Percentiles rank a stretch among this genome's conserved stretches.
Conservation (phyloP, 2,797 vertebrate genomes). For the Manis crassicaudata region DNA sequence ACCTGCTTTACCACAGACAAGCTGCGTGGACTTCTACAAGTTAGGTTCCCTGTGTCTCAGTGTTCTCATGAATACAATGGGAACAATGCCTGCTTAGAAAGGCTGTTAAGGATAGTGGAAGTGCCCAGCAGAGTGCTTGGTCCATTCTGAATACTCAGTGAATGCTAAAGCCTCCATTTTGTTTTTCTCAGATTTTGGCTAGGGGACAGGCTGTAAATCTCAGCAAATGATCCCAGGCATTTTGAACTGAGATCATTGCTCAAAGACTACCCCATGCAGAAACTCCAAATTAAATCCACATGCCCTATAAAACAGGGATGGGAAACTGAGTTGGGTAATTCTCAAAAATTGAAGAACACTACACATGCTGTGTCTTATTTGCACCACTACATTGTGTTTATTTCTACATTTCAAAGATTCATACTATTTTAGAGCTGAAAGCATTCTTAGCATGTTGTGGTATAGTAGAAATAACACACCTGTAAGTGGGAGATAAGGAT, state of each 20-base stretch:
- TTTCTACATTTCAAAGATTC: constrained; percentile 24
- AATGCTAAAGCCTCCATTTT: neutral
- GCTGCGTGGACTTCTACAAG: neutral
- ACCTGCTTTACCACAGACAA: neutral
- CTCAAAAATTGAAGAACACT: neutral
- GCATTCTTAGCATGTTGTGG: neutral
- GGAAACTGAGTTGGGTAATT: neutral
- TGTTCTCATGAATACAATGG: neutral
- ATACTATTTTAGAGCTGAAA: neutral
- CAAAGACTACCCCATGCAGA: neutral
- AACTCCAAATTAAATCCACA: neutral
- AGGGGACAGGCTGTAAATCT: neutral
- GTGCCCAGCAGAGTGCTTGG: neutral
- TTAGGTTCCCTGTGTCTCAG: neutral
- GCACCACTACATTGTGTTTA: neutral
- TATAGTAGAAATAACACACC: neutral
- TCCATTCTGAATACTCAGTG: neutral
- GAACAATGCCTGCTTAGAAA: neutral
- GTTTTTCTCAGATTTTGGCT: constrained; percentile 18
- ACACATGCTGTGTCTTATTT: neutral
- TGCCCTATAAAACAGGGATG: neutral
- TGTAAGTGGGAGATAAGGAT: neutral
- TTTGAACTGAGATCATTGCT: neutral
- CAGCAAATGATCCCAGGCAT: neutral
- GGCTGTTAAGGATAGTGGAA: neutral